Evolutionary conservation across 2,888 invertebrate species (phyloP).

Genomic region (Allacma fusca): DNA sequence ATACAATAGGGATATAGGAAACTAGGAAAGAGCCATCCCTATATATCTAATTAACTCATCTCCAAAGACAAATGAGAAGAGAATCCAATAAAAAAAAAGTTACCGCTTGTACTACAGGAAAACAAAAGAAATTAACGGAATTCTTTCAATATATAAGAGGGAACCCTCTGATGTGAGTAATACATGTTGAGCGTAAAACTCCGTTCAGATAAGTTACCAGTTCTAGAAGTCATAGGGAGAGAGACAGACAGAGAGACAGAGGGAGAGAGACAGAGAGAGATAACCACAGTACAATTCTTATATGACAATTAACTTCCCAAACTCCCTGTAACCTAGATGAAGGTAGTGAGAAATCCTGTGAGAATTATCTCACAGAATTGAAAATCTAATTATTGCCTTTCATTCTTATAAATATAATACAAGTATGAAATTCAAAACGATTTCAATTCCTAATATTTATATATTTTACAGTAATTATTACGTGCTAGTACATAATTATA

Average conservation of each 20-base stretch:
- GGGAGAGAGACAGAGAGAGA: too few species aligned
- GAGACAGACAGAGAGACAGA: too few species aligned
- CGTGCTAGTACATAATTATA: too few species aligned
- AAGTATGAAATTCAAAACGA: too few species aligned
- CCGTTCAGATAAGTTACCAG: too few species aligned
- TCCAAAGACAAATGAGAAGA: neutral
- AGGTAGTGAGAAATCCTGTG: conserved; percentile 19
- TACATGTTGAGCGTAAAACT: too few species aligned
- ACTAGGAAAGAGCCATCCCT: neutral
- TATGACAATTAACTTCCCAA: too few species aligned
- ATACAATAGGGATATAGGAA: neutral
- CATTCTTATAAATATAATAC: neutral
- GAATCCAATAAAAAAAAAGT: neutral
- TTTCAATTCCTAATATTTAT: too few species aligned
- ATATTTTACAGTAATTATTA: too few species aligned
- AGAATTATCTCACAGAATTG: conserved; percentile 19
- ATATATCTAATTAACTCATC: conserved; percentile 1
- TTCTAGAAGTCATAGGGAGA: too few species aligned
- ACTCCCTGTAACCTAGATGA: neutral
- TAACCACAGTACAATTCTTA: too few species aligned
- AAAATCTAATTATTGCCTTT: neutral
- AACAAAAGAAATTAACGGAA: conserved; percentile 6
- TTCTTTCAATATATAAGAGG: neutral
- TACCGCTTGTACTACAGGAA: neutral
- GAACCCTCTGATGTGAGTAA: too few species aligned